Evolutionary conservation across 2,113 vertebrate species (phyloP).

Genomic region (Gracilinanus agilis): DNA sequence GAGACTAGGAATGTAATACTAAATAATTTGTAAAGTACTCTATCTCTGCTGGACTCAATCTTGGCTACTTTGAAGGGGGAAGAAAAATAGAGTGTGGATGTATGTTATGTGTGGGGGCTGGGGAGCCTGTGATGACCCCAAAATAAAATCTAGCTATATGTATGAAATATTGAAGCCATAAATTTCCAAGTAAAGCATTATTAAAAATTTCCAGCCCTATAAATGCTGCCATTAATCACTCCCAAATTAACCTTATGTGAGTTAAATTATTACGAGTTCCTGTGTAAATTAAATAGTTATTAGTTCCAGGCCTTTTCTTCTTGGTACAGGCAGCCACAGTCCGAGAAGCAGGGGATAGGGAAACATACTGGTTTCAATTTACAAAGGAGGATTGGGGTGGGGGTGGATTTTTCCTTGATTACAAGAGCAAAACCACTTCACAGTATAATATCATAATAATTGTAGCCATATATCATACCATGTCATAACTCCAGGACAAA

Average conservation of each 20-base stretch:
- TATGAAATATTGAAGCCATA: conserved; percentile 67
- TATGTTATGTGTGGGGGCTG: not conserved
- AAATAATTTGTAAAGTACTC: conserved; percentile 69
- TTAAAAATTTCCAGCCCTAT: conserved; percentile 81
- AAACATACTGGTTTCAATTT: conserved; percentile 78
- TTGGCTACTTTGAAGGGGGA: conserved; percentile 47
- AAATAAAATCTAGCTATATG: conserved; percentile 49
- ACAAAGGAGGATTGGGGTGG: conserved; percentile 62
- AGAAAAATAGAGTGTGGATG: not conserved
- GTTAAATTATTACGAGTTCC: conserved; percentile 81
- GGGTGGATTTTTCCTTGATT: conserved; percentile 80
- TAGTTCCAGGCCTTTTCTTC: conserved; percentile 80
- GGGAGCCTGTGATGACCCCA: conserved; percentile 26
- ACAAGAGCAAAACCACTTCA: conserved; percentile 81
- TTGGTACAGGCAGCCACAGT: conserved; percentile 59
- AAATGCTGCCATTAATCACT: conserved; percentile 83
- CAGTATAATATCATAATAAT: conserved; percentile 82
- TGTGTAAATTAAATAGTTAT: conserved; percentile 85
- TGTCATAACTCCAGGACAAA: conserved; percentile 77
- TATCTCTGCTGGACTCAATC: conserved; percentile 52
- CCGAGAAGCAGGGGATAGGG: conserved; percentile 38
- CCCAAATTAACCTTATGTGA: conserved; percentile 82
- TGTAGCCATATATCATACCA: conserved; percentile 82
- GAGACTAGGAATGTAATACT: conserved; percentile 55
- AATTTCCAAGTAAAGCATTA: conserved; percentile 77